Percentiles rank a stretch among this genome's conserved stretches.
Conservation (phyloP, 2,888 invertebrate species). For the Atrina japonica region DNA sequence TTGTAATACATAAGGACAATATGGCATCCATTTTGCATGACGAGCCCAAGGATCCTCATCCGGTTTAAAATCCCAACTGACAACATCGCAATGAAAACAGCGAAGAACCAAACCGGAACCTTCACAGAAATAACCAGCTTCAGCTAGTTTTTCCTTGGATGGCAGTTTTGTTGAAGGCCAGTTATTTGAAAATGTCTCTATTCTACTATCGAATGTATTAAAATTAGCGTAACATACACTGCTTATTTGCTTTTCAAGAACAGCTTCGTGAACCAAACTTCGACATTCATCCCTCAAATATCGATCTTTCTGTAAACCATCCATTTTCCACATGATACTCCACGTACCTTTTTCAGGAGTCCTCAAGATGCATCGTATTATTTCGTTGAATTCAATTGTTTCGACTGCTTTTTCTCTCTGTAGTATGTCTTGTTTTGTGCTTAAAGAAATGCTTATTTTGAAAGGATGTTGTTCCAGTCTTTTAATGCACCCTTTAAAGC, state of each 20-base stretch:
- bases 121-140: slow-evolving; percentile 27
- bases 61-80: slow-evolving; percentile 29
- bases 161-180: slow-evolving; percentile 6
- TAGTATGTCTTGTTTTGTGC: not conserved
- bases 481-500: slow-evolving; percentile 3
- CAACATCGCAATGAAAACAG: slow-evolving; percentile 29
- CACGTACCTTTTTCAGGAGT: slow-evolving; percentile 4
- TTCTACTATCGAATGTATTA: not conserved
- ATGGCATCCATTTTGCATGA: slow-evolving; percentile 29
- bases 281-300: slow-evolving; percentile 12
- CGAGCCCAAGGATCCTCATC: slow-evolving; percentile 26
- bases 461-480: slow-evolving; percentile 1
- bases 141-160: slow-evolving; percentile 2
- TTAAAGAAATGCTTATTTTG: not conserved
- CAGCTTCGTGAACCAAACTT: slow-evolving; percentile 24
- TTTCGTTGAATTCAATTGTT: slow-evolving; percentile 18
- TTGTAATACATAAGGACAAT: slow-evolving; percentile 14
- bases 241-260: slow-evolving; percentile 3
- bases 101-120: slow-evolving; percentile 2
- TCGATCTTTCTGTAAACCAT: slow-evolving; percentile 1
- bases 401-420: not conserved
- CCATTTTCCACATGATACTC: slow-evolving; percentile 27
- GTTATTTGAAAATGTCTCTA: slow-evolving; percentile 1
- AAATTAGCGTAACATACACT: slow-evolving; percentile 10
- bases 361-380: slow-evolving; percentile 8